A percentile compares a stretch with the other conserved stretches of the same genome.
Conservation (phyloP, 1,140 invertebrate species). For the Aphaenogaster floridana region DNA sequence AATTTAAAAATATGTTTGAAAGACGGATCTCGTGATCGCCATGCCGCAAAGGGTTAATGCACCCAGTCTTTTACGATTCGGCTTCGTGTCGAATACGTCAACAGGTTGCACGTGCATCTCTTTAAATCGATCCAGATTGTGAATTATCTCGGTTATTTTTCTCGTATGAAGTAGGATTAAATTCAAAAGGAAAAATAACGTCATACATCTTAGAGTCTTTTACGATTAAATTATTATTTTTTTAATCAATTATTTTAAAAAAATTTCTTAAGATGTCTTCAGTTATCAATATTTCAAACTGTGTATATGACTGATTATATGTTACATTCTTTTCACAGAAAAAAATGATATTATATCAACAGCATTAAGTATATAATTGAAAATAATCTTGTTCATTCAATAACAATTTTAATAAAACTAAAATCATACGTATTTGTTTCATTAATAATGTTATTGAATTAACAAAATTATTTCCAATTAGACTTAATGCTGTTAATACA, state of each 20-base stretch:
- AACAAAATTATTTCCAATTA: no score
- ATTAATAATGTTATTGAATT: no score
- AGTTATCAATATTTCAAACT: background rate
- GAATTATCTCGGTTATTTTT: background rate
- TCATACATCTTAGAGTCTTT: background rate
- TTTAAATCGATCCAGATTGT: constrained; percentile 13
- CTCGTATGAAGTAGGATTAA: background rate
- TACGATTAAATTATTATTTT: constrained; percentile 19
- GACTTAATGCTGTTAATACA: no score
- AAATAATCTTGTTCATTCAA: no score
- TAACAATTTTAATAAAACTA: no score
- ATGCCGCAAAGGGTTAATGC: background rate
- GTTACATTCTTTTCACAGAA: background rate
- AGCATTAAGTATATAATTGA: no score
- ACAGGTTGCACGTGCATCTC: background rate
- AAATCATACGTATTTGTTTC: no score
- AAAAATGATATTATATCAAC: no score
- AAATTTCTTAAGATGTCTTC: background rate
- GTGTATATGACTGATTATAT: background rate
- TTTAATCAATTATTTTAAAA: background rate
- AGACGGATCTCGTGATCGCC: background rate
- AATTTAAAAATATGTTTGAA: background rate
- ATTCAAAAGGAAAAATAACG: background rate
- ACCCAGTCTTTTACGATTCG: constrained; percentile 8
- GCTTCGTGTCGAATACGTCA: background rate